Evolutionary conservation across 1,140 invertebrate species (phyloP).

Genomic region (Hesperophylax magnus): DNA sequence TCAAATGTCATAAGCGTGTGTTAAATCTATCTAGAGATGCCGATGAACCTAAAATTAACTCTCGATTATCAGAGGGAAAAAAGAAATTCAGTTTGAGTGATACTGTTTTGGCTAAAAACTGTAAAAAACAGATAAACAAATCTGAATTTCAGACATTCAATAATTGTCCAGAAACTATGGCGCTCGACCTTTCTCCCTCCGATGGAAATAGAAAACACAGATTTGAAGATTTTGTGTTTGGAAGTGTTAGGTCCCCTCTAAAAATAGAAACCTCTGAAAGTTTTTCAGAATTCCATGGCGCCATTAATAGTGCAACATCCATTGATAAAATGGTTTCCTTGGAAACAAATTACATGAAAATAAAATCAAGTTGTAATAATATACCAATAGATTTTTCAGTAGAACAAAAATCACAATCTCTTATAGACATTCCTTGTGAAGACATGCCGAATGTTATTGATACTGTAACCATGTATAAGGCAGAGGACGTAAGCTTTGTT

Average conservation of each 20-base stretch:
- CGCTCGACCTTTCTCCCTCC: conserved; percentile 15
- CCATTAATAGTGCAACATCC: too few relatives aligned
- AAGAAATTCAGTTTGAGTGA: not conserved
- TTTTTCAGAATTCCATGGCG: too few relatives aligned
- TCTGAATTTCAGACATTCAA: not conserved
- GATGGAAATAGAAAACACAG: conserved; percentile 15
- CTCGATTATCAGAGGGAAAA: not conserved
- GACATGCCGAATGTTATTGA: too few relatives aligned
- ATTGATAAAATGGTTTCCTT: too few relatives aligned
- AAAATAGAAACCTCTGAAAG: too few relatives aligned
- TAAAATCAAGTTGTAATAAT: too few relatives aligned
- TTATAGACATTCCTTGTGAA: not conserved
- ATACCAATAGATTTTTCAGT: conserved; percentile 2
- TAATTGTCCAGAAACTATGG: not conserved
- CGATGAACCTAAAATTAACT: not conserved
- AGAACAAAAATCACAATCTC: not conserved
- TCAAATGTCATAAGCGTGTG: too few relatives aligned
- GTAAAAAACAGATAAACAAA: not conserved
- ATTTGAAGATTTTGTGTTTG: not conserved
- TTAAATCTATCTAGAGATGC: not conserved
- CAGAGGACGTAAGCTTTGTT: too few relatives aligned
- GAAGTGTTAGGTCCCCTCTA: too few relatives aligned
- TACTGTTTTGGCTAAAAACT: not conserved
- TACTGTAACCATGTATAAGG: too few relatives aligned
- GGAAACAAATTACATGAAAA: too few relatives aligned